phyloP scores from a whole-genome alignment of 2,113 vertebrate genomes.

The Misgurnus anguillicaudatus region DNA sequence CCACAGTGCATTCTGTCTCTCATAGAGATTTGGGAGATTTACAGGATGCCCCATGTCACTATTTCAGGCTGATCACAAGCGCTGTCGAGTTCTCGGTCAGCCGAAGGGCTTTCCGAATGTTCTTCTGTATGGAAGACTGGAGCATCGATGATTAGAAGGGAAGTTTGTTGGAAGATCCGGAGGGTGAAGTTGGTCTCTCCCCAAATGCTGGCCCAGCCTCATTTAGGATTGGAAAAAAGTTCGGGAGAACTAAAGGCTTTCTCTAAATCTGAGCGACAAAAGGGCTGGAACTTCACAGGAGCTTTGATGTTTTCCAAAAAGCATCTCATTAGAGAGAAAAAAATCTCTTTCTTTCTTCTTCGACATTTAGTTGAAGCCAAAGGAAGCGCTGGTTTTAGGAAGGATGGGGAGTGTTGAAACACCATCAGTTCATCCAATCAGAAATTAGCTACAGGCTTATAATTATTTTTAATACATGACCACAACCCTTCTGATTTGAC shows the following conservation, averaged over 20 bases:
- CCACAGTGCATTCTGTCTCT: constrained; percentile 22
- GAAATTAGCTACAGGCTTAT: too few relatives aligned
- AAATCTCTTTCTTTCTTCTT: not conserved
- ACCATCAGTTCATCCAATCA: too few relatives aligned
- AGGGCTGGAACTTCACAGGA: constrained; percentile 1
- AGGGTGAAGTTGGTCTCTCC: constrained; percentile 39
- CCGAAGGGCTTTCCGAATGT: constrained; percentile 26
- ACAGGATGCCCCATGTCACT: constrained; percentile 8
- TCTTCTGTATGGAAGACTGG: constrained; percentile 13
- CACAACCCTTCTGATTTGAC: too few relatives aligned
- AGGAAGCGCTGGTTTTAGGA: not conserved
- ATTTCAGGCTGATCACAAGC: constrained; percentile 15
- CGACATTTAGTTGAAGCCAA: not conserved
- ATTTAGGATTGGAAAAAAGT: constrained; percentile 44
- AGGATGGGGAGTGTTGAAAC: too few relatives aligned
- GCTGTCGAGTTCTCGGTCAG: constrained; percentile 22
- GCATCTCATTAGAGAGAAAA: constrained; percentile 1
- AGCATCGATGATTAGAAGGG: constrained; percentile 49
- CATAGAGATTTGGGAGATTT: constrained; percentile 13
- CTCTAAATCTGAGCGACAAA: constrained; percentile 46
- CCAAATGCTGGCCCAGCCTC: constrained; percentile 45
- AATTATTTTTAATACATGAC: too few relatives aligned
- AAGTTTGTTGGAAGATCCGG: constrained; percentile 43
- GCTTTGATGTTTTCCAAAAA: constrained; percentile 22
- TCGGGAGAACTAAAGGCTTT: constrained; percentile 40